Percentiles rank a stretch among this genome's conserved stretches.
These are phyloP conservation scores for Stenolophus ochropezus DNA, from an alignment of 2,888 invertebrate species.

Conservation along the genomic window DNA sequence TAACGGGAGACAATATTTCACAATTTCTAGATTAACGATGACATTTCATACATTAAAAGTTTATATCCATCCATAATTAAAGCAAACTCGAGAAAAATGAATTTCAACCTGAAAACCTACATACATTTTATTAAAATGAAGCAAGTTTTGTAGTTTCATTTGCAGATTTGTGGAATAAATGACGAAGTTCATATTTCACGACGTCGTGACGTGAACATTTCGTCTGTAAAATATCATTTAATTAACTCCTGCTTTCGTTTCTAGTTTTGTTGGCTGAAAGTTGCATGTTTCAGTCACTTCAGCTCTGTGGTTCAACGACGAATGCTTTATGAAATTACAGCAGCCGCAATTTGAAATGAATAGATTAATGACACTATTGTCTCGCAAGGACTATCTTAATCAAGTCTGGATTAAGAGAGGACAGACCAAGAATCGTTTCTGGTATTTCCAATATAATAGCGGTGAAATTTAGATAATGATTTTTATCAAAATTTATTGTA, in stretches of 20 bases:
- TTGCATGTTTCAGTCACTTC: not conserved
- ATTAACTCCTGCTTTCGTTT: conserved; percentile 17
- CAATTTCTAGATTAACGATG: not conserved
- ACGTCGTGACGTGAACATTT: not conserved
- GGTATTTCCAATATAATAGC: not conserved
- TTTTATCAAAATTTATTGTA: not conserved
- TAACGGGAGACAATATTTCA: not conserved
- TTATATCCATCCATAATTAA: not conserved
- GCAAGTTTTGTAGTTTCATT: not conserved
- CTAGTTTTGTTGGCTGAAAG: not conserved
- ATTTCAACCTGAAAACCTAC: conserved; percentile 14
- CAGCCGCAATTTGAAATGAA: not conserved
- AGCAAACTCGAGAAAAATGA: not conserved
- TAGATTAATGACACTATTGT: not conserved
- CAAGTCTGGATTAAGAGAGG: not conserved
- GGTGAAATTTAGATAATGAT: not conserved
- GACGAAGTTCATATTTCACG: not conserved
- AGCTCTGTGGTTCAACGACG: not conserved
- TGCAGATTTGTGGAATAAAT: not conserved
- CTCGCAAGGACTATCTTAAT: not conserved
- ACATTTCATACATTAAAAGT: not conserved
- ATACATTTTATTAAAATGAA: conserved; percentile 23
- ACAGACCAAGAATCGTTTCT: not conserved
- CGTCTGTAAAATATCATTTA: conserved; percentile 11
- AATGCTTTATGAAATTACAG: conserved; percentile 1